These are phyloP conservation scores for Pogonomyrmex californicus DNA, from an alignment of 1,140 invertebrate genomes.

Conservation along the genomic window DNA sequence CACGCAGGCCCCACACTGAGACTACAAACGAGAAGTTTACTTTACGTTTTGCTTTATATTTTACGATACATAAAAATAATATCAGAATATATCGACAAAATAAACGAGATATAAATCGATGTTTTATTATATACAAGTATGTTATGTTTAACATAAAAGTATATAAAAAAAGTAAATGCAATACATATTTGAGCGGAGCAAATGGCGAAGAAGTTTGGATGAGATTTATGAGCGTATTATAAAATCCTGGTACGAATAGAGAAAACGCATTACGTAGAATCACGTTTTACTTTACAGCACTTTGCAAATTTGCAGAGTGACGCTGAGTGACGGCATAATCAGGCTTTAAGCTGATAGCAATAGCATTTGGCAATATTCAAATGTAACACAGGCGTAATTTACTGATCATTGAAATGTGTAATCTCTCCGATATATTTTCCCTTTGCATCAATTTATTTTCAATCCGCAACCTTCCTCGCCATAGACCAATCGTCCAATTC, in stretches of 20 bases:
- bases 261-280: not conserved
- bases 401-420: not conserved
- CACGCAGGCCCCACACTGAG: not conserved
- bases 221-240: not conserved
- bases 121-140: not conserved
- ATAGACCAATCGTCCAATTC: not conserved
- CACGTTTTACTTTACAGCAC: not conserved
- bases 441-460: not conserved
- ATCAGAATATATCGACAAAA: not conserved
- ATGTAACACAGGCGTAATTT: not conserved
- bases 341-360: slow-evolving; percentile 15
- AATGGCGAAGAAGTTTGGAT: not conserved
- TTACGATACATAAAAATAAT: not conserved
- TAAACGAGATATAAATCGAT: not conserved
- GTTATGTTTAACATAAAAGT: not conserved
- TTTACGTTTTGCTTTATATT: not conserved
- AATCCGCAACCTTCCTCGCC: not conserved
- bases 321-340: not conserved
- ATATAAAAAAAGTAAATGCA: not conserved
- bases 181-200: not conserved
- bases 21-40: slow-evolving; percentile 15
- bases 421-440: not conserved
- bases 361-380: not conserved
- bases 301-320: not conserved
- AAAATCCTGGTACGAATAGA: not conserved